Percentiles rank a stretch among this genome's conserved stretches.
Conservation (phyloP, 2,113 vertebrate species). For the Eretmochelys imbricata region DNA sequence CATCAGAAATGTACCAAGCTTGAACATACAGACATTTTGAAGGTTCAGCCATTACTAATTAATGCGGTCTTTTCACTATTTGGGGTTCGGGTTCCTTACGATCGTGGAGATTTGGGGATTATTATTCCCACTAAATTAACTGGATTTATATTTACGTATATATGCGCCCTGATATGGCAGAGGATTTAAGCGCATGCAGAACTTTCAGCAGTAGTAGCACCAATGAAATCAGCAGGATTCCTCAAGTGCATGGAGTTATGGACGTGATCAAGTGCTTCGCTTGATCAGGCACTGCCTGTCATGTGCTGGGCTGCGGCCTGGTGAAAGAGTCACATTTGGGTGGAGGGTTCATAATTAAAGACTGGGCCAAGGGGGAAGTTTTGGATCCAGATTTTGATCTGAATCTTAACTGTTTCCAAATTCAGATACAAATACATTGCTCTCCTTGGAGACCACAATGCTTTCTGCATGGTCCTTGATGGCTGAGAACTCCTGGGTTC, state of each 20-base stretch:
- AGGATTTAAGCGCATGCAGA: background rate
- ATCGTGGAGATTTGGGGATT: background rate
- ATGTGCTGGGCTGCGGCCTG: background rate
- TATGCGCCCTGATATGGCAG: background rate
- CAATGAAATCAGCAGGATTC: background rate
- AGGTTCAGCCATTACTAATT: background rate
- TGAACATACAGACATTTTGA: background rate
- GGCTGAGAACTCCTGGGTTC: background rate
- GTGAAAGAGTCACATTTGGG: background rate
- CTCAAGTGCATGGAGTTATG: background rate
- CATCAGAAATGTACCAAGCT: background rate
- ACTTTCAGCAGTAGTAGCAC: background rate
- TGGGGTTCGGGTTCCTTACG: background rate
- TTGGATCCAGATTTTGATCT: background rate
- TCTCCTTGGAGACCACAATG: background rate
- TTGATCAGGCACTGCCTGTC: background rate
- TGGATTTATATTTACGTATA: background rate
- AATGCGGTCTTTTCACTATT: background rate
- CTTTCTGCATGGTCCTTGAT: background rate
- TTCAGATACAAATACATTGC: background rate
- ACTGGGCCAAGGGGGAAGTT: background rate
- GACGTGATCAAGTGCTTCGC: background rate
- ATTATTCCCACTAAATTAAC: background rate
- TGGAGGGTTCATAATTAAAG: background rate
- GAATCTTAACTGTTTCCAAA: background rate